Evolutionary conservation across 2,888 invertebrate species (phyloP).

Genomic region (Synergus itoensis): DNA sequence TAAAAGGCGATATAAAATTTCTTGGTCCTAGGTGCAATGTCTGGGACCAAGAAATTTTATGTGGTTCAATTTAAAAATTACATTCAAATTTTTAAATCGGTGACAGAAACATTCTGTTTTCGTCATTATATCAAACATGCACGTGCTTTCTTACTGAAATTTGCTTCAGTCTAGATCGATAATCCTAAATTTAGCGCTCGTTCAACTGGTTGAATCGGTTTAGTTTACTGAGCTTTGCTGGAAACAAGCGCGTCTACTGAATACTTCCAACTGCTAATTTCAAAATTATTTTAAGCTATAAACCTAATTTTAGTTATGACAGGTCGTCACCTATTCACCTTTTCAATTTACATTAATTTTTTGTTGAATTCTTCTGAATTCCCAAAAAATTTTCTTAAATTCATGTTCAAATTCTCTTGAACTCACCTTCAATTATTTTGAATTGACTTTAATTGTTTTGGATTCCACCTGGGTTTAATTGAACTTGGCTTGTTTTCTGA

Average conservation of each 20-base stretch:
- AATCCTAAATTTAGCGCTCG: slow-evolving; percentile 32
- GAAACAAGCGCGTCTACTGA: slow-evolving; percentile 19
- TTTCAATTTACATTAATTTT: too few species aligned
- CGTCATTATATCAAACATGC: neutral
- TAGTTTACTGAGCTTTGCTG: slow-evolving; percentile 8
- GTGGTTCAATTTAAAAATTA: too few species aligned
- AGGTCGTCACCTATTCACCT: neutral
- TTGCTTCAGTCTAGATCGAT: slow-evolving; percentile 19
- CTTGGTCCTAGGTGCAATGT: too few species aligned
- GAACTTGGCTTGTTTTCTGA: too few species aligned
- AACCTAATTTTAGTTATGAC: neutral
- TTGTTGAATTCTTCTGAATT: too few species aligned
- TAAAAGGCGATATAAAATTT: too few species aligned
- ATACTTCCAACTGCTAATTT: neutral
- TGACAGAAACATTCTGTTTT: neutral
- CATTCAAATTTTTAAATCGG: neutral
- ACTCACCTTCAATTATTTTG: too few species aligned
- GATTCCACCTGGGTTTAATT: too few species aligned
- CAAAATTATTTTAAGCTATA: neutral
- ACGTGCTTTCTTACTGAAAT: slow-evolving; percentile 26
- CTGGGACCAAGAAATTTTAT: too few species aligned
- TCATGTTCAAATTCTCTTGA: too few species aligned
- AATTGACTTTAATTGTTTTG: too few species aligned
- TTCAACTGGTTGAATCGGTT: slow-evolving; percentile 31
- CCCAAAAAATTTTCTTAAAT: too few species aligned